A percentile compares a stretch with the other conserved stretches of the same genome.
Evolutionary conservation across 2,797 vertebrate genomes (phyloP).

Genomic region (Spondyliosoma cantharus): DNA sequence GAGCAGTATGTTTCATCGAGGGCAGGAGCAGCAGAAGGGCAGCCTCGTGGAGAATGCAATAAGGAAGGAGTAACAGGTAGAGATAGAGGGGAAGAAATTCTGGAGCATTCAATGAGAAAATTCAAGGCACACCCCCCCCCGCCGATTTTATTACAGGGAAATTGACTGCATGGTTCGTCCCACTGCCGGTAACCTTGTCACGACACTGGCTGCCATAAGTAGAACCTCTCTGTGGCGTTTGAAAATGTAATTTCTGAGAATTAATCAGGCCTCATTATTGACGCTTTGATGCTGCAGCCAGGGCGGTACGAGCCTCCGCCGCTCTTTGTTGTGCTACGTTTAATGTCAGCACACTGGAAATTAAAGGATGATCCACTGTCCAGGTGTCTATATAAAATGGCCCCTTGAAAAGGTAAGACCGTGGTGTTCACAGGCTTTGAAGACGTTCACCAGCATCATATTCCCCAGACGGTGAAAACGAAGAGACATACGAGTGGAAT

Average conservation of each 20-base stretch:
- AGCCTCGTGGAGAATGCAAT: conserved; percentile 30
- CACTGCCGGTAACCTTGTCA: conserved; percentile 42
- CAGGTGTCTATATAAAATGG: conserved; percentile 55
- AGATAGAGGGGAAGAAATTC: conserved; percentile 15
- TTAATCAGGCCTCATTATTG: conserved; percentile 70
- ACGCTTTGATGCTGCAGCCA: conserved; percentile 66
- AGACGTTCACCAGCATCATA: conserved; percentile 18
- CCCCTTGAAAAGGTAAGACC: conserved; percentile 51
- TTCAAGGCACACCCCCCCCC: conserved; percentile 26
- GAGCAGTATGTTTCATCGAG: conserved; percentile 4
- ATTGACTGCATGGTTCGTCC: conserved; percentile 40
- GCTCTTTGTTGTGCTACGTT: conserved; percentile 56
- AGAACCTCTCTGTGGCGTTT: conserved; percentile 41
- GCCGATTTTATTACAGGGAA: conserved; percentile 55
- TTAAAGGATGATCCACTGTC: conserved; percentile 54
- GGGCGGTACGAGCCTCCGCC: conserved; percentile 41
- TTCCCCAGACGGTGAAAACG: conserved; percentile 1
- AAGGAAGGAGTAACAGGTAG: conserved; percentile 39
- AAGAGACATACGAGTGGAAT: neutral
- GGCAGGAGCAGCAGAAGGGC: conserved; percentile 31
- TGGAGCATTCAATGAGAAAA: conserved; percentile 60
- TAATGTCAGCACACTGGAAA: conserved; percentile 62
- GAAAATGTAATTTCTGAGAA: conserved; percentile 68
- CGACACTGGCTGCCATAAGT: conserved; percentile 25
- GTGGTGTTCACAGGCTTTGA: conserved; percentile 55